phyloP scores from a whole-genome alignment of 2,797 vertebrate species.

The Xenops minutus region DNA sequence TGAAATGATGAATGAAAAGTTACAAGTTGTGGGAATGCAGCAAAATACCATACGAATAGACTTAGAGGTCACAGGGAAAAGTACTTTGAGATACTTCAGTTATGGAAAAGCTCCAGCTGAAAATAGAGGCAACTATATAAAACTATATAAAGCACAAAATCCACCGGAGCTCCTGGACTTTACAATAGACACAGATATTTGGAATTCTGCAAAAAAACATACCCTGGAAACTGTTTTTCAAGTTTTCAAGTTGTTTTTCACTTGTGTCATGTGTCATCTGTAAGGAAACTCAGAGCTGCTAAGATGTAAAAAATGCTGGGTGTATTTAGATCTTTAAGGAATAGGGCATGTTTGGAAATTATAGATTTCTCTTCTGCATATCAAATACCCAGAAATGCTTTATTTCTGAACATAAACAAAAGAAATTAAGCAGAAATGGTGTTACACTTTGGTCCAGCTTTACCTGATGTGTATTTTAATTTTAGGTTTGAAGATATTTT shows the following conservation, averaged over 20 bases:
- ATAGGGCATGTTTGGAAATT: neutral
- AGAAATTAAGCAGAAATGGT: neutral
- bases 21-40: neutral
- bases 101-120: neutral
- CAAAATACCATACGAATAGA: neutral
- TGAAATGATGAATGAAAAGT: constrained; percentile 23
- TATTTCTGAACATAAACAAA: neutral
- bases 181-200: neutral
- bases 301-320: neutral
- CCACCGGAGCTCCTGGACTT: neutral
- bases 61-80: neutral
- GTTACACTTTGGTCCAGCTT: too few relatives aligned
- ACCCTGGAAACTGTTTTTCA: neutral
- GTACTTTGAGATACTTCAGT: neutral
- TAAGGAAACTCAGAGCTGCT: neutral
- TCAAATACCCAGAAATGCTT: neutral
- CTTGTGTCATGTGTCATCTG: accelerated
- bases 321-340: neutral
- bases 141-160: neutral
- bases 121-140: neutral
- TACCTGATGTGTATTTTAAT: too few relatives aligned
- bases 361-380: neutral
- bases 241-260: too few relatives aligned
- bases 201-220: neutral
- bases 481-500: too few relatives aligned